Conservation (phyloP, 1,140 invertebrate species). For the Drosophila ogumai region DNA sequence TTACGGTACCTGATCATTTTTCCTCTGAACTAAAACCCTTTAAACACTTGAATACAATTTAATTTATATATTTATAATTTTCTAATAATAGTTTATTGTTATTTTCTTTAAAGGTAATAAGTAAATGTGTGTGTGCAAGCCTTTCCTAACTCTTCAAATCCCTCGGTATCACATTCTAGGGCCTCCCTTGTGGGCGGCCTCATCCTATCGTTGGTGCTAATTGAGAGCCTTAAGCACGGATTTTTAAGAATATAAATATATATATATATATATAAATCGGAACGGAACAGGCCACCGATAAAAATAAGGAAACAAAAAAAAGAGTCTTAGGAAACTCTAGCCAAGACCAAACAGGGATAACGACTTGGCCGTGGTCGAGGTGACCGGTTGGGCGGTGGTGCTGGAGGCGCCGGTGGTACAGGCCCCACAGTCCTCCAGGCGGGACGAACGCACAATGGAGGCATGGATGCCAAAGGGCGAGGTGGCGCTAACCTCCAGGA, state of each 20-base stretch:
- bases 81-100: background rate
- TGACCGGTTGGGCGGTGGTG: background rate
- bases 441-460: background rate
- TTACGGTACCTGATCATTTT: background rate
- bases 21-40: background rate
- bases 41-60: background rate
- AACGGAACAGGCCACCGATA: constrained; percentile 13
- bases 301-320: background rate
- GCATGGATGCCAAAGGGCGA: constrained; percentile 56
- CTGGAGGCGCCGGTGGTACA: constrained; percentile 17
- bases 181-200: background rate
- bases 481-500: constrained; percentile 59
- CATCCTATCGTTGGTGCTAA: too few species aligned
- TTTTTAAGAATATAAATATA: too few species aligned
- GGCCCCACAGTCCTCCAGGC: constrained; percentile 33
- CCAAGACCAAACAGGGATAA: background rate
- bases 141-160: background rate
- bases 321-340: background rate
- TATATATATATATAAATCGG: constrained; percentile 9
- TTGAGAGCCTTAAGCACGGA: background rate
- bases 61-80: background rate
- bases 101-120: background rate
- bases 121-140: constrained; percentile 1
- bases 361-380: background rate
- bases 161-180: constrained; percentile 4